Evolutionary conservation across 2,797 vertebrate species (phyloP).

Genomic region (Eidolon dupreanum): DNA sequence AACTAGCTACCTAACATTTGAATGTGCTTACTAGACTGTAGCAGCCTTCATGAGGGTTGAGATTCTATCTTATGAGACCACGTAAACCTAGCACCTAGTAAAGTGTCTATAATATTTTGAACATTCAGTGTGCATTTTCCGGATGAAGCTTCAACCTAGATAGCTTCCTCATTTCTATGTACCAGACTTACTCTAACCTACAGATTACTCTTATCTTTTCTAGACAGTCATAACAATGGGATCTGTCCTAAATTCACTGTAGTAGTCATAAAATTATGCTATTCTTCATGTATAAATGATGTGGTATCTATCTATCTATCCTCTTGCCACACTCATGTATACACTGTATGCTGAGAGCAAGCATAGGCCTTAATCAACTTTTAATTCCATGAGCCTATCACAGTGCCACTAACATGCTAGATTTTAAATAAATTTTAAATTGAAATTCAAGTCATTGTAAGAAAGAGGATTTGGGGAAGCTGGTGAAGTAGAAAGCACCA

Average conservation of each 20-base stretch:
- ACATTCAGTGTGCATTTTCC: not conserved
- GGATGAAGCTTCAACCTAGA: not conserved
- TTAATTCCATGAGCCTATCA: not conserved
- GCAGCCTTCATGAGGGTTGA: accelerated
- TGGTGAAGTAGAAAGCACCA: not conserved
- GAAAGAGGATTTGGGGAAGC: not conserved
- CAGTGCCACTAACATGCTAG: not conserved
- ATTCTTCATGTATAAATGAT: not conserved
- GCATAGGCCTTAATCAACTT: not conserved
- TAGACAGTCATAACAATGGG: not conserved
- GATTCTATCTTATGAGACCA: not conserved
- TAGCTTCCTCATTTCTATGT: not conserved
- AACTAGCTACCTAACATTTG: no score
- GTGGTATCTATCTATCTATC: no score
- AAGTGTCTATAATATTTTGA: not conserved
- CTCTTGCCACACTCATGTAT: not conserved
- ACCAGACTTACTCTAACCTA: not conserved
- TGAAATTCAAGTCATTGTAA: not conserved
- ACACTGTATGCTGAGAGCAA: not conserved
- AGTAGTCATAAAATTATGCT: not conserved
- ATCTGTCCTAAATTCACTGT: not conserved
- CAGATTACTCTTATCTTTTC: not conserved
- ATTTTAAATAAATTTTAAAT: not conserved
- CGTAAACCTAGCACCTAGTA: not conserved
- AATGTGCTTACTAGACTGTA: not conserved